Conservation (phyloP, 2,797 vertebrate species). For the Tragelaphus oryx region DNA sequence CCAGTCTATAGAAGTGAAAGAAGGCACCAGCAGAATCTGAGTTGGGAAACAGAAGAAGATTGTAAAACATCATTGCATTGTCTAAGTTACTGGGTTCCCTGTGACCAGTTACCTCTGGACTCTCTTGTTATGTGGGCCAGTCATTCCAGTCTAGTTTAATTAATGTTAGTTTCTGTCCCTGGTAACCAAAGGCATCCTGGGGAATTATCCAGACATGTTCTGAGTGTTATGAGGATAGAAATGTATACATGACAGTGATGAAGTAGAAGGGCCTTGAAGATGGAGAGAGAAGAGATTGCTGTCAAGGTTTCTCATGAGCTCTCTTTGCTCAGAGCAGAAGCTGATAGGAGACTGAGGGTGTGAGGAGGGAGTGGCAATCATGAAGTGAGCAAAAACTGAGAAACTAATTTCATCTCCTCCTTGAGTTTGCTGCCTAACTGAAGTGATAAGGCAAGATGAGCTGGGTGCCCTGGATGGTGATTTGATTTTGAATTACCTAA, state of each 20-base stretch:
- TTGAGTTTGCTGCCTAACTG: not conserved
- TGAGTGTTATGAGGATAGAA: not conserved
- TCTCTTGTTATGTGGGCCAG: not conserved
- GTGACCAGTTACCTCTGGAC: not conserved
- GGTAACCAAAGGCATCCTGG: not conserved
- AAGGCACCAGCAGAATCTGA: not conserved
- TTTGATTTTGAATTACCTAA: not conserved
- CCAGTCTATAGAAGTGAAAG: not conserved
- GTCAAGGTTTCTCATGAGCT: not conserved
- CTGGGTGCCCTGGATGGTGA: not conserved
- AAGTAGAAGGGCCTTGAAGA: not conserved
- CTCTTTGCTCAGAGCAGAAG: not conserved
- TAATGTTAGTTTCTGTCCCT: not conserved
- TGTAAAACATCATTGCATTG: not conserved
- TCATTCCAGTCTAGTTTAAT: not conserved
- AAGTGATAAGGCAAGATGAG: not conserved
- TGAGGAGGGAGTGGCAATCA: not conserved
- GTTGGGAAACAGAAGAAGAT: not conserved
- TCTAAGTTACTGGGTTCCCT: not conserved
- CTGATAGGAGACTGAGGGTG: rapidly evolving
- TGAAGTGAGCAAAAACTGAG: not conserved
- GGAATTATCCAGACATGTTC: not conserved
- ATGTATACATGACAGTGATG: no score
- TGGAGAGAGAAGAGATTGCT: not conserved
- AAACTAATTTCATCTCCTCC: not conserved